These are phyloP conservation scores for Eulemur macaco DNA, from an alignment of 2,113 vertebrate species.

Conservation along the genomic window DNA sequence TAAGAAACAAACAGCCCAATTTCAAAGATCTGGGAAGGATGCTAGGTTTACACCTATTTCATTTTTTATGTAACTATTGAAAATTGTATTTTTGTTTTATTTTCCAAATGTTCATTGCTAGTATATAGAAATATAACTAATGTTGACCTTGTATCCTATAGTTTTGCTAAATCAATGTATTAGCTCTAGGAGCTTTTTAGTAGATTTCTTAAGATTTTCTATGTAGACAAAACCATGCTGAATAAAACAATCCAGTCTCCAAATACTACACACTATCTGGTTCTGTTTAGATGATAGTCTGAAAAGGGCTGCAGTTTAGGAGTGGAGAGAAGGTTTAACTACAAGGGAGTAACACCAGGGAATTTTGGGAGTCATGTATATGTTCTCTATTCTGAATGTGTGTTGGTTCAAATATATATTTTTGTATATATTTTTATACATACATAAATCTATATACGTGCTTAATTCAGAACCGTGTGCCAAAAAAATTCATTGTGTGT, in stretches of 20 bases:
- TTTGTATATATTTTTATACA: neutral
- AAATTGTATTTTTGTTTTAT: conserved; percentile 12
- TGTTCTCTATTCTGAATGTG: conserved; percentile 2
- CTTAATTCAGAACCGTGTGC: neutral
- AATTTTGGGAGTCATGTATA: neutral
- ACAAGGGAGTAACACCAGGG: neutral
- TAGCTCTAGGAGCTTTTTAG: neutral
- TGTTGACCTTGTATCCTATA: neutral
- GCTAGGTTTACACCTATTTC: neutral
- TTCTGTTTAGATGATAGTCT: neutral
- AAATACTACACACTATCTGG: neutral
- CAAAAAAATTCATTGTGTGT: neutral
- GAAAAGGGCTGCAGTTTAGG: neutral
- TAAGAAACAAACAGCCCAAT: neutral
- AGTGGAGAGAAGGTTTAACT: neutral
- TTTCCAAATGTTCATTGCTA: conserved; percentile 10
- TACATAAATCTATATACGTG: neutral
- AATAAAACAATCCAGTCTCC: neutral
- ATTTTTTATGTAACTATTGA: neutral
- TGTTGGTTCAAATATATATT: neutral
- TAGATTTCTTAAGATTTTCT: conserved; percentile 4
- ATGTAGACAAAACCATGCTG: neutral
- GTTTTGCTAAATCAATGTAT: conserved; percentile 11
- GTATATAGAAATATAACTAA: neutral
- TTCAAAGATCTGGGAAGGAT: neutral